These are phyloP conservation scores for Hypena proboscidalis DNA, from an alignment of 2,888 invertebrate species.

Conservation along the genomic window DNA sequence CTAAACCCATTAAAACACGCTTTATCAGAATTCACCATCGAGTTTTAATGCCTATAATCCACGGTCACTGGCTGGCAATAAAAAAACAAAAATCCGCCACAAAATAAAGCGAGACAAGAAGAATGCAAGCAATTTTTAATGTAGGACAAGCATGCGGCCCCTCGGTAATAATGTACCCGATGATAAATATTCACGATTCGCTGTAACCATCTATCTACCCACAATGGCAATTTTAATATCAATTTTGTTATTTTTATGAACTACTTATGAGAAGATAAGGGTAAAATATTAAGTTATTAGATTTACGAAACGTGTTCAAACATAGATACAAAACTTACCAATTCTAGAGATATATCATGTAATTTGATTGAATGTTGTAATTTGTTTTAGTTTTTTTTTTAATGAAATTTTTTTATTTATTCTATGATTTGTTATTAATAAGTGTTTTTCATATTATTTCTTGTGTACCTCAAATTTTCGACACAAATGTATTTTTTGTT, in stretches of 20 bases:
- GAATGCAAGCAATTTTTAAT: slow-evolving; percentile 84
- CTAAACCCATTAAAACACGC: slow-evolving; percentile 48
- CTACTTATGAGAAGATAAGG: too few species aligned
- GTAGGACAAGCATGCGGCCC: slow-evolving; percentile 66
- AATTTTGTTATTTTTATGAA: not conserved
- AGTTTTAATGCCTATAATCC: slow-evolving; percentile 66
- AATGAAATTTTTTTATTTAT: too few species aligned
- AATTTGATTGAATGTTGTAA: too few species aligned
- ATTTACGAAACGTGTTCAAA: too few species aligned
- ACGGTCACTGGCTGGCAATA: slow-evolving; percentile 59
- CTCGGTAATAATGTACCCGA: slow-evolving; percentile 67
- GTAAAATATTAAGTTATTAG: too few species aligned
- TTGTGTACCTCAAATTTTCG: too few species aligned
- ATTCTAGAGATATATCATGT: too few species aligned
- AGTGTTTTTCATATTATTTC: too few species aligned
- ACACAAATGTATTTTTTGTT: too few species aligned
- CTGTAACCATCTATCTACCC: slow-evolving; percentile 30
- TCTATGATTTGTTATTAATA: too few species aligned
- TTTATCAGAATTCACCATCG: slow-evolving; percentile 55
- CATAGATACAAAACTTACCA: too few species aligned
- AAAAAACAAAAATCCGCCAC: slow-evolving; percentile 67
- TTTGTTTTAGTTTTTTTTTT: too few species aligned
- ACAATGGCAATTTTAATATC: slow-evolving; percentile 7
- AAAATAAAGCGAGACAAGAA: slow-evolving; percentile 73
- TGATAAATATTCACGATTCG: slow-evolving; percentile 61